phyloP scores from a whole-genome alignment of 2,113 vertebrate genomes.

The Ictidomys tridecemlineatus region DNA sequence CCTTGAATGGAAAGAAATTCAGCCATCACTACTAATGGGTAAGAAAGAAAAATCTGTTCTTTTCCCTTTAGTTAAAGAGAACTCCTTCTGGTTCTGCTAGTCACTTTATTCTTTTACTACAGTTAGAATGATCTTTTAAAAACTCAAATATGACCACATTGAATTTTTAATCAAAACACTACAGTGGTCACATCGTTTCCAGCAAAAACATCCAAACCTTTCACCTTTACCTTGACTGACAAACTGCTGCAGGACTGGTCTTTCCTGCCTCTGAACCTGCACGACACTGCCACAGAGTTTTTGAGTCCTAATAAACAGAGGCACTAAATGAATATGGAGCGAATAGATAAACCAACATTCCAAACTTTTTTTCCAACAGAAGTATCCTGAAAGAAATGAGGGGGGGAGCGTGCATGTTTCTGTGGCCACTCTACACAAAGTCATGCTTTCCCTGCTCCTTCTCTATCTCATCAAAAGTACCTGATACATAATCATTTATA shows the following conservation, averaged over 20 bases:
- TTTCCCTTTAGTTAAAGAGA: background rate
- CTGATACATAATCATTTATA: background rate
- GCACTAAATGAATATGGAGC: background rate
- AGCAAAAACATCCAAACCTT: background rate
- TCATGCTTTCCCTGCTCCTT: background rate
- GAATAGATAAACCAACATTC: background rate
- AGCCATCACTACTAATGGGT: background rate
- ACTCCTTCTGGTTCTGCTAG: background rate
- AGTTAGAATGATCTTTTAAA: conserved; percentile 31
- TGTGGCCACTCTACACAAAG: background rate
- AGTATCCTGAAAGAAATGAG: background rate
- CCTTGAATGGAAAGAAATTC: background rate
- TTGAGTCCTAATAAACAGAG: background rate
- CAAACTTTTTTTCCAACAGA: background rate
- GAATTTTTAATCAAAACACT: conserved; percentile 54
- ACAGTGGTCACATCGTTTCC: background rate
- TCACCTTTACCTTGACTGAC: background rate
- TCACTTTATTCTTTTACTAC: conserved; percentile 2
- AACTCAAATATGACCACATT: conserved; percentile 43
- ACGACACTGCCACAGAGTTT: background rate
- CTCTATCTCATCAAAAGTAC: background rate
- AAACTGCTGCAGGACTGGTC: background rate
- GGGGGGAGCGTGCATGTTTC: background rate
- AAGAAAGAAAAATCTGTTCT: conserved; percentile 17
- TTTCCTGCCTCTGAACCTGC: background rate